Evolutionary conservation across 2,113 vertebrate species (phyloP), one percentile per base, ranked within the genome.

Genomic region (Dinomys branickii): DNA sequence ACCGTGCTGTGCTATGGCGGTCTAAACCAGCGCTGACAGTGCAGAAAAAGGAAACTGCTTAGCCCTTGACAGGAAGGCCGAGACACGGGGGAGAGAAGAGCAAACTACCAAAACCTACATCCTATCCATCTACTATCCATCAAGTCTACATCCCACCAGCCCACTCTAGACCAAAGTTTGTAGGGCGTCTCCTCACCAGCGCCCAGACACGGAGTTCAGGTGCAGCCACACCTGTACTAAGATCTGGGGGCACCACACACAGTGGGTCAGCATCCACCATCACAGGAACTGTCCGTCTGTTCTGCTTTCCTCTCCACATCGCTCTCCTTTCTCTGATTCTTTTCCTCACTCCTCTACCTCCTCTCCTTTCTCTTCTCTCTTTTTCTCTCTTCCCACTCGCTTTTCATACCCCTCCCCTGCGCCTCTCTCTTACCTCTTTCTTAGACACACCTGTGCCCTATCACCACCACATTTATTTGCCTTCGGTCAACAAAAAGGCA

Each of bases 401-500:
- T 17, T 38, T 17, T 20, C 24, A 6, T 0, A 0, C 20, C 35
- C 28, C 26, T 6, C 22, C 22, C 38, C n/a, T 5, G 33, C 20
- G 24, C 12, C 54, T 63, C 22, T 50, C 58, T 24, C 52, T 35
- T 41, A 0, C 54, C 63, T 63, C 33, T 41, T 13, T 19, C 91
- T 61, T 41, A 44, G 65, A 56, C 58, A 22, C 54, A 73, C 24
- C 20, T 54, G 20, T 7, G 1, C 12, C 30, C 1, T 13, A 14
- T 9, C 85, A 50, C 47, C 11, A 17, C 19, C 44, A 20, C 61
- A 16, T 63, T 24, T 44, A n/a, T 94, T 89, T 89, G 78, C 61
- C 82, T 90, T 67, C 1, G 69, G 89, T 84, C 80, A 94, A 95
- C 87, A 94, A 93, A 54, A 83, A 86, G 54, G 71, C 67, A 50